Conservation (phyloP, 2,797 vertebrate species). For the Rhincodon typus region DNA sequence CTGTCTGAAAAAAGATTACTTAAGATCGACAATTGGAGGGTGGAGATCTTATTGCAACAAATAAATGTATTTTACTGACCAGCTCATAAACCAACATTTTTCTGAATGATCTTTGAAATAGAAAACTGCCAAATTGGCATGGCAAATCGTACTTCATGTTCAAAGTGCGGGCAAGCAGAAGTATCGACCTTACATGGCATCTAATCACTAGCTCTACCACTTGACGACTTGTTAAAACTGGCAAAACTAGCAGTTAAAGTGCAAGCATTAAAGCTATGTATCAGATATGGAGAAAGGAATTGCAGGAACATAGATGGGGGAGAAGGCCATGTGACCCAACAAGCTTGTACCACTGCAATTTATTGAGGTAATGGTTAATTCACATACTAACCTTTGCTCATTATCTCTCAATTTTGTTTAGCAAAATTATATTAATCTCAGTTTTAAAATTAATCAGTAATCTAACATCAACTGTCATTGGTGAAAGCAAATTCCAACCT, state of each 20-base stretch:
- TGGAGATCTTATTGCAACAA: not conserved
- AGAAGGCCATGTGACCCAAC: no score
- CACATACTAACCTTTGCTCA: no score
- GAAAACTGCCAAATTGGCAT: not conserved
- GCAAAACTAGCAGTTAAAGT: not conserved
- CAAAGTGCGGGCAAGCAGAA: not conserved
- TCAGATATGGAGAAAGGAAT: not conserved
- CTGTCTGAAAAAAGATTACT: not conserved
- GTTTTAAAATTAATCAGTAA: no score
- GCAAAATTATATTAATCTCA: no score
- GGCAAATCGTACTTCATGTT: not conserved
- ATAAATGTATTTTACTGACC: not conserved
- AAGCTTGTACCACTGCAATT: no score
- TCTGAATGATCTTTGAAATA: not conserved
- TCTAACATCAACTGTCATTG: no score
- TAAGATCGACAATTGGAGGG: not conserved
- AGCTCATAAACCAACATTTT: not conserved
- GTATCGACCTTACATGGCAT: not conserved
- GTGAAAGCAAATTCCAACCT: no score
- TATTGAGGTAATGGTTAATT: no score
- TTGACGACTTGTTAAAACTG: not conserved
- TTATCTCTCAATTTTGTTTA: no score
- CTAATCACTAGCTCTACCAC: not conserved
- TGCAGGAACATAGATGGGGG: no score
- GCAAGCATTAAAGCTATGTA: not conserved